phyloP scores from a whole-genome alignment of 2,113 vertebrate genomes.

The Callorhinus ursinus region DNA sequence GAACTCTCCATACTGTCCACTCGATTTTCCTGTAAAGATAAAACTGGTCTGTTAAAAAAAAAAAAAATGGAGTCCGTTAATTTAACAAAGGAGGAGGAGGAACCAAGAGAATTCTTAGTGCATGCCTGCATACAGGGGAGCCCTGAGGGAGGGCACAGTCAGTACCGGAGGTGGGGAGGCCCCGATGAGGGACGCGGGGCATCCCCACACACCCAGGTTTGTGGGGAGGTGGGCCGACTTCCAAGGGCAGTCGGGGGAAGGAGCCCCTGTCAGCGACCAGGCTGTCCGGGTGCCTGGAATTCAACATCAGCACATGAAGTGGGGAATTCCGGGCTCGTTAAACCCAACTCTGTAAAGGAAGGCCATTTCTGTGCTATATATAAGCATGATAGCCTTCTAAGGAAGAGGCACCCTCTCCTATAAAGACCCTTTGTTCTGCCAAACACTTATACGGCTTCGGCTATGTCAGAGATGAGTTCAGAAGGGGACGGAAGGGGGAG shows the following conservation, averaged over 20 bases:
- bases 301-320: neutral
- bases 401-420: neutral
- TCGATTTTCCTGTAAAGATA: neutral
- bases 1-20: neutral
- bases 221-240: neutral
- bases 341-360: neutral
- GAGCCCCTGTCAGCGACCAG: neutral
- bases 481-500: neutral
- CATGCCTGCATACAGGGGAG: neutral
- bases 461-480: too few species aligned
- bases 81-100: neutral
- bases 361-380: neutral
- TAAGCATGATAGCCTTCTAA: neutral
- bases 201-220: neutral
- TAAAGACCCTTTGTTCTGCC: neutral
- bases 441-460: neutral
- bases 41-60: neutral
- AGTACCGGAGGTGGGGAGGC: neutral
- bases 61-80: neutral
- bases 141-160: neutral
- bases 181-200: neutral
- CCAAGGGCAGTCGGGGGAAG: neutral
- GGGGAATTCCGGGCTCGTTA: neutral
- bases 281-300: accelerated
- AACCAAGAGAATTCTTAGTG: neutral